Percentiles rank a stretch among this genome's conserved stretches.
These are phyloP conservation scores for Muscicapa adusta DNA, from an alignment of 2,113 vertebrate species.

Conservation along the genomic window DNA sequence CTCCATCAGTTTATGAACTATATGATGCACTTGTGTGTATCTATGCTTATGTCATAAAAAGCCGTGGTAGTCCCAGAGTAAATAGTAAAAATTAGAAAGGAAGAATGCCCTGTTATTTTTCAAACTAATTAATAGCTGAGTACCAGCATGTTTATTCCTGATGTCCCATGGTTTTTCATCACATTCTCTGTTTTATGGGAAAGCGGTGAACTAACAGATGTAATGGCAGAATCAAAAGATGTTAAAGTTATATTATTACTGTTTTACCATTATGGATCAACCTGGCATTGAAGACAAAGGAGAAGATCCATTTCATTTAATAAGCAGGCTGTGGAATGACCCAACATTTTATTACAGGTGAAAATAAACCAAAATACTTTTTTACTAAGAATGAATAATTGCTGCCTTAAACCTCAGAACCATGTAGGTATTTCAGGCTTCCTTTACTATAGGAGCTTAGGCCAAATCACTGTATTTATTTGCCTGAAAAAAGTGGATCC, in stretches of 20 bases:
- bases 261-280: neutral
- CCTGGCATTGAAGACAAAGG: neutral
- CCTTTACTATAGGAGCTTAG: neutral
- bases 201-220: neutral
- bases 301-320: neutral
- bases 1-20: neutral
- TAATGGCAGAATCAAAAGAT: neutral
- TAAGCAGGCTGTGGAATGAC: neutral
- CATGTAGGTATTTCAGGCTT: neutral
- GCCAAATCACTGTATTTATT: neutral
- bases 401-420: neutral
- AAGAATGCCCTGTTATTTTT: neutral
- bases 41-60: neutral
- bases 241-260: neutral
- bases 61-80: neutral
- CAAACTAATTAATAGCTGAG: neutral
- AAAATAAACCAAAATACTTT: neutral
- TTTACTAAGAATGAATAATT: neutral
- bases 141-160: neutral
- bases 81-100: neutral
- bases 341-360: neutral
- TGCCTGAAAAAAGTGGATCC: neutral
- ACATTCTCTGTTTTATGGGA: neutral
- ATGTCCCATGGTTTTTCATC: neutral
- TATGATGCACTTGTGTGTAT: neutral